Conservation (phyloP, 1,140 invertebrate genomes). For the Hycleus phaleratus region DNA sequence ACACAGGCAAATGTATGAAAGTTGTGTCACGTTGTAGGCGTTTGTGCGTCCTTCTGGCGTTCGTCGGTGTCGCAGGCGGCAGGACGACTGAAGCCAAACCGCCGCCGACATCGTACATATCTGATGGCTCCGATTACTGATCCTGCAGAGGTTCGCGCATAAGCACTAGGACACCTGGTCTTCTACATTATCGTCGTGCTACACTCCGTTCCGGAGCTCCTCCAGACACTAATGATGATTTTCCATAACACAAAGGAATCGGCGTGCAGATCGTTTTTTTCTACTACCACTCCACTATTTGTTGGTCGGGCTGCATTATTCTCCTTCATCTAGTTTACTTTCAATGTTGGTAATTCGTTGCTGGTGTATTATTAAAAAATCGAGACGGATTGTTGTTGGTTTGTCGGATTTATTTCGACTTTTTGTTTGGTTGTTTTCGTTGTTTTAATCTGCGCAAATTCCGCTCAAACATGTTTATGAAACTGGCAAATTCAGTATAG, state of each 20-base stretch:
- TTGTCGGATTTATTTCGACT: too few species aligned
- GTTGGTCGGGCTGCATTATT: too few species aligned
- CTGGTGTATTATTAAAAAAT: too few species aligned
- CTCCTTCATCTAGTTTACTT: too few species aligned
- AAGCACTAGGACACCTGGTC: constrained; percentile 35
- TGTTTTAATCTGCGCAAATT: constrained; percentile 10
- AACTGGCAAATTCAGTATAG: constrained; percentile 3
- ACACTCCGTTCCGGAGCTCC: constrained; percentile 12
- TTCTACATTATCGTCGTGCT: constrained; percentile 10
- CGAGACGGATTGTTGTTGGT: too few species aligned
- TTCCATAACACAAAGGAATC: constrained; percentile 13
- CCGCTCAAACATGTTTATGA: constrained; percentile 8
- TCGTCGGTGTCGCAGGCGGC: constrained; percentile 23
- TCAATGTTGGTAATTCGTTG: too few species aligned
- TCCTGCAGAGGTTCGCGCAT: constrained; percentile 32
- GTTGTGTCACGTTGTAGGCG: constrained; percentile 7
- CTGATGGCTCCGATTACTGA: constrained; percentile 30
- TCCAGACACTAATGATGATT: constrained; percentile 8
- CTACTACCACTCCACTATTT: too few species aligned
- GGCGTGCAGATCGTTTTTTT: constrained; percentile 9
- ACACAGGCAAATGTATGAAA: not conserved
- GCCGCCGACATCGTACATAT: constrained; percentile 33
- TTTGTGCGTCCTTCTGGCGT: not conserved
- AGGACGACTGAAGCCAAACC: constrained; percentile 30
- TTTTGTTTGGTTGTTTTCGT: not conserved